Evolutionary conservation across 2,888 invertebrate genomes (phyloP).

Genomic region (Galeruca laticollis): DNA sequence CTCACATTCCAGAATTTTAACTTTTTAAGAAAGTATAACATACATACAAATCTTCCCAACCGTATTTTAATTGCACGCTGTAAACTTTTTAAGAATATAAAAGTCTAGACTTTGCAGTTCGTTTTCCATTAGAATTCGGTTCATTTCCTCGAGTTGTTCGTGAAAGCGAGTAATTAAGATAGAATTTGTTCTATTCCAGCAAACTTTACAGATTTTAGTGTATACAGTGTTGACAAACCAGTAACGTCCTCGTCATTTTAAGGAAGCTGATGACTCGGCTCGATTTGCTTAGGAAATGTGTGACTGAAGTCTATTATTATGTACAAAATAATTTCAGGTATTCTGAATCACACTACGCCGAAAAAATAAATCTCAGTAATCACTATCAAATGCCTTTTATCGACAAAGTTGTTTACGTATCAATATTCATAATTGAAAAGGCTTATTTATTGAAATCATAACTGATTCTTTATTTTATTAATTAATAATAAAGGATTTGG

Average conservation of each 20-base stretch:
- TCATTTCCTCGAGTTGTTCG: neutral
- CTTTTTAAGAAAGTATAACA: neutral
- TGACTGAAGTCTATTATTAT: too few relatives aligned
- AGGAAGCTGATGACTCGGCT: too few relatives aligned
- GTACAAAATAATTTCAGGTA: too few relatives aligned
- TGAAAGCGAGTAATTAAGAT: conserved; percentile 10
- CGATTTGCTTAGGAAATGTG: too few relatives aligned
- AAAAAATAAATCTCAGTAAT: too few relatives aligned
- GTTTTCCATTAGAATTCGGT: conserved; percentile 10
- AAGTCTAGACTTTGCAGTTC: conserved; percentile 8
- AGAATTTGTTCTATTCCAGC: neutral
- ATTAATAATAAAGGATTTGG: too few relatives aligned
- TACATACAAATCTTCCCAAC: neutral
- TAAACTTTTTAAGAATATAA: conserved; percentile 5
- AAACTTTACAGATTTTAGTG: neutral
- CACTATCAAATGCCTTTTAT: too few relatives aligned
- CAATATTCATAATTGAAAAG: too few relatives aligned
- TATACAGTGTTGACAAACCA: neutral
- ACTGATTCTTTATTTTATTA: too few relatives aligned
- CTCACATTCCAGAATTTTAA: neutral
- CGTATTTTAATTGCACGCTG: neutral
- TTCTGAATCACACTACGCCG: too few relatives aligned
- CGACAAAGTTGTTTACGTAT: too few relatives aligned
- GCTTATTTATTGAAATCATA: too few relatives aligned
- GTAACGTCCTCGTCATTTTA: neutral